Evolutionary conservation across 2,797 vertebrate species (phyloP), one percentile per base, ranked within the genome.

Genomic region (Podarcis lilfordi): DNA sequence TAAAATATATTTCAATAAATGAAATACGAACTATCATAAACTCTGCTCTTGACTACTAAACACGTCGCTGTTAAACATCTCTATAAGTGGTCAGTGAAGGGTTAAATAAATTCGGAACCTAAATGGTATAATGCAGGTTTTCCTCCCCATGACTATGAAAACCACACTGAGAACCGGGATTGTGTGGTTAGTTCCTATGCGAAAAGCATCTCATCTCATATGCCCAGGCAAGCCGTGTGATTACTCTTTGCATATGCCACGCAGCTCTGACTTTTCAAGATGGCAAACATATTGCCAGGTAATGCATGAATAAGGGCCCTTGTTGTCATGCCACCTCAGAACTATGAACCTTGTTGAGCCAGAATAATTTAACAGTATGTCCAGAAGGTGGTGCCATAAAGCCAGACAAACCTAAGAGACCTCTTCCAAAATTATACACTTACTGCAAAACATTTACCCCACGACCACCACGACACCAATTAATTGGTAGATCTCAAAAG

Each of bases 311-410:
- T 71, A 55, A 80, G 13, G 43, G 8, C 23, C 7, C 11, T 55
- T 37, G 17, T 23, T 37, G 19, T 59, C 66, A 29, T 37, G 29
- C 23, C 25, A 23, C 23, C 2, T 76, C 43, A 71, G 59, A 69
- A 64, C 35, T 71, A 82, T 66, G 40, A 66, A 15, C 69, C 72
- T 69, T 81, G 40, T 55, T 80, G 43, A 69, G 50, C 59, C 32
- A 40, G 21, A 25, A 27, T 89, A 55, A 75, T 82, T 81, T 76
- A 68, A 77, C 13, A 69, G 32, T 81, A 76, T 86, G 78, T 19
- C 88, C 88, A 86, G 79, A 86, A 86, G 88, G 64, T 89, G 88
- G 84, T 86, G 79, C 78, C 69, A 86, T 55, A 82, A 59, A 89
- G 37, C 19, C 61, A 85, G 40, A 61, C n/a, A 69, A 68, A 37